Base-by-base conservation (phyloP, 2,113 vertebrate genomes). In the Colossoma macropomum region DNA sequence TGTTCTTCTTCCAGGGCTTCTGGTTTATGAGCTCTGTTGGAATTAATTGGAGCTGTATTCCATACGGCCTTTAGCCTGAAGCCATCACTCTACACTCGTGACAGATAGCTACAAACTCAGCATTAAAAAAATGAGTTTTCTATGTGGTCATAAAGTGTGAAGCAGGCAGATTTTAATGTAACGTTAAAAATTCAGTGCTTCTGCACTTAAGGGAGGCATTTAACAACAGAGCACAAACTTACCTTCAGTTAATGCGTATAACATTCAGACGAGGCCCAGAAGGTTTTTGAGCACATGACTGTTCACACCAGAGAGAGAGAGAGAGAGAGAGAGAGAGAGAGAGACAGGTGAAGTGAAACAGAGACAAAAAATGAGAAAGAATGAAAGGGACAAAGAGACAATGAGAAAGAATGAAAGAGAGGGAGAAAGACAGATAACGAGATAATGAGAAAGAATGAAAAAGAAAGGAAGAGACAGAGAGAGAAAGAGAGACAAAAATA, bases 81-180 rank as follows among this genome's bases (percentile, higher is more conserved):
- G 80, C 32, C 59, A 73, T 62, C 34, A 48, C 12, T 23, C 70
- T 45, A 27, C 48, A 70, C 77, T 70, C 23, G 10, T 21, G 45
- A 50, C 65, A 54, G 56, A 72, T 11, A 25, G 48, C 45, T n/a
- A 74, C 45, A 73, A 72, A 77, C 50, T 70, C 41, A 65, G 60
- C 13, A 13, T 1, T 63, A 65, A 1, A 19, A 65, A 77, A 85
- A 81, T 23, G 12, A 28, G 59, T 32, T 81, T 75, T 13, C 21
- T 41, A 75, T 16, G 13, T 38, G 17, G 30, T 38, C 63, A 74
- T 87, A 71, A 92, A 92, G 88, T 85, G 52, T 82, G 82, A 71
- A 87, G 84, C 81, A 89, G 86, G 73, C 85, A 59, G 89, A 89
- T 91, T 85, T 90, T 90, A 92, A 91, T 92, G 91, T 90, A 92